A percentile compares a stretch with the other conserved stretches of the same genome.
phyloP scores from a whole-genome alignment of 2,888 invertebrate species.

The Heliothis peltigera region DNA sequence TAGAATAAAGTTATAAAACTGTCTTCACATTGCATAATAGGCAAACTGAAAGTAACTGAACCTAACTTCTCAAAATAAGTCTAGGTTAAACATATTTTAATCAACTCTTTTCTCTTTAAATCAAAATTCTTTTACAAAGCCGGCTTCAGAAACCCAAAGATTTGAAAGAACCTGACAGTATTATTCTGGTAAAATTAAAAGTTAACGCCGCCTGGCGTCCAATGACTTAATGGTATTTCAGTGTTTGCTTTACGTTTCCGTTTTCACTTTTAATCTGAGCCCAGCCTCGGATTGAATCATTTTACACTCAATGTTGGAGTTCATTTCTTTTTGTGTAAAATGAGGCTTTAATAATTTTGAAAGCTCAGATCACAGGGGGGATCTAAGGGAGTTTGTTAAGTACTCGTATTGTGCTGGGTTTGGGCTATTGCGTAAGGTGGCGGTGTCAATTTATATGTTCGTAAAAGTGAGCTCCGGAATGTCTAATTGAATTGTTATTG shows the following conservation, averaged over 20 bases:
- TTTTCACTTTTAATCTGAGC: conserved; percentile 79
- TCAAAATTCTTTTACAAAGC: conserved; percentile 58
- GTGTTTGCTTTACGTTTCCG: conserved; percentile 82
- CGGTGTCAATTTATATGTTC: not conserved
- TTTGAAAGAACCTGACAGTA: conserved; percentile 66
- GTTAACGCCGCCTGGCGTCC: conserved; percentile 72
- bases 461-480: not conserved
- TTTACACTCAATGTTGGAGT: conserved; percentile 63
- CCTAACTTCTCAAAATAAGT: conserved; percentile 36
- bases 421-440: conserved; percentile 23
- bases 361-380: conserved; percentile 53
- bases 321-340: conserved; percentile 64
- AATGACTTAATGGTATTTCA: conserved; percentile 85
- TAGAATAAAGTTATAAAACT: not conserved
- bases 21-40: not conserved
- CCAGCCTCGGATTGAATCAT: conserved; percentile 64
- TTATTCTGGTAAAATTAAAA: conserved; percentile 79
- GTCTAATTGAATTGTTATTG: too few species aligned
- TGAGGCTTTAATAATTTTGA: conserved; percentile 60
- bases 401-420: conserved; percentile 36
- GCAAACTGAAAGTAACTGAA: conserved; percentile 8
- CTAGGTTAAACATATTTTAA: conserved; percentile 52
- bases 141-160: conserved; percentile 60
- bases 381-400: conserved; percentile 42
- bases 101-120: conserved; percentile 55